Base-by-base conservation (phyloP, 2,113 vertebrate genomes). In the Hippocampus mohnikei region DNA sequence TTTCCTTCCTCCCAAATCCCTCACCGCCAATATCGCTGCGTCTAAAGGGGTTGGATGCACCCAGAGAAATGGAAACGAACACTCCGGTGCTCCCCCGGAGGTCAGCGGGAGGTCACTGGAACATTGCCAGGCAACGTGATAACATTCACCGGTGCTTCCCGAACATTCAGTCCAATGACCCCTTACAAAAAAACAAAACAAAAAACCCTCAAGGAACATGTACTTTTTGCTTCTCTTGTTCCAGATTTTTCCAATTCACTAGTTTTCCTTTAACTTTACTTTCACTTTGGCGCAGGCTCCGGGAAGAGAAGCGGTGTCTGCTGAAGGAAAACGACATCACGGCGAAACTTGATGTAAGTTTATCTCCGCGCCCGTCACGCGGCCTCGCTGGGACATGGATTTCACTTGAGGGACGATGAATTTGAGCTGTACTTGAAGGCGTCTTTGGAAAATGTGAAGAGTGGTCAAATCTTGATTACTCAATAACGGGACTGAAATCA, bases 221-320 rank as follows among this genome's bases (percentile, higher is more conserved):
- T 21, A 23, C 29, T 37, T n/a, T 16, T 0, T 46, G 50, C 33
- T 66, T 25, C 68, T 12, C 23, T 15, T 73, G 53, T 60, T 66
- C 42, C 27, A 48, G 25, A 44, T 44, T 40, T 60, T 11, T 41
- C 15, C 66, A 5, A 52, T 61, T 18, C 16, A 9, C 40, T n/a
- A 37, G 18, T 58, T 56, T 20, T 64, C 41, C 21, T 13, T 16
- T 60, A 5, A 15, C 37, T 44, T 55, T 20, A 63, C 68, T 62
- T 79, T 67, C 25, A 75, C 29, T 15, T 7, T 61, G 25, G 71
- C 18, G 67, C 78, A 93, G 92, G 78, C 85, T 98, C 84, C 44
- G 55, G 73, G 95, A 96, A 83, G 95, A 96, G 89, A 96, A 93
- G 91, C 82, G 2, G 8, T 84, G 91, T 81, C 82, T 96, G 81